Base-by-base conservation (phyloP, 2,797 vertebrate genomes). In the Tiaroga cobitis region DNA sequence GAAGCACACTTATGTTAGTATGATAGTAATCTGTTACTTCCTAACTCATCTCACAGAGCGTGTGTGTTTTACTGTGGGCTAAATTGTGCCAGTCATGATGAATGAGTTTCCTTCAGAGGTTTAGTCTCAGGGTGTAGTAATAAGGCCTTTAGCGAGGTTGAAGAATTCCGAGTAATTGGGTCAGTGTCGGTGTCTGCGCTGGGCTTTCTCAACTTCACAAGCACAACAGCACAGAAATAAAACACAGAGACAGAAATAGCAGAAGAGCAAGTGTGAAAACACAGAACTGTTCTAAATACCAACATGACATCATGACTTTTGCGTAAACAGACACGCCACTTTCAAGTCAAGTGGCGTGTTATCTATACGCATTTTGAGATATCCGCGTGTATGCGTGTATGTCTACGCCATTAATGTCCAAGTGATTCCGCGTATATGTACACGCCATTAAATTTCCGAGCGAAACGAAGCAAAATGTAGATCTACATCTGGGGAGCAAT, bases 131-230 rank as follows among this genome's bases (percentile, higher is more conserved):
- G 91, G 92, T 93, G 92, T 89, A 88, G 88, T 90, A 89, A 70
- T 82, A 56, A 88, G 87, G 90, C 92, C 91, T 90, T 89, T 82
- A 90, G 90, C 63, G 85, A 83, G 87, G 87, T 91, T 91, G 91
- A 89, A 93, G 92, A 92, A 92, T 91, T 93, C 91, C 92, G 90
- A 91, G 92, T 94, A 95, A 95, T 93, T 94, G 92, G 94, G 94
- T 94, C 94, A 95, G 90, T 88, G 92, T 90, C 84, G 87, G 88
- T 89, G 88, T 91, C 89, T 88, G 88, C 74, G 90, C 90, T 89
- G 87, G 86, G 91, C 83, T 85, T 91, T 87, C 89, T 88, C 51
- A 73, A 83, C 89, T 91, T 91, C 91, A 24, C 49, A 43, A 29
- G 34, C 37, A 80, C 39, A 85, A 89, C 56, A 56, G 18, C 39